These are phyloP conservation scores for Philotrypesis tridentata DNA, from an alignment of 1,140 invertebrate genomes.

Conservation along the genomic window DNA sequence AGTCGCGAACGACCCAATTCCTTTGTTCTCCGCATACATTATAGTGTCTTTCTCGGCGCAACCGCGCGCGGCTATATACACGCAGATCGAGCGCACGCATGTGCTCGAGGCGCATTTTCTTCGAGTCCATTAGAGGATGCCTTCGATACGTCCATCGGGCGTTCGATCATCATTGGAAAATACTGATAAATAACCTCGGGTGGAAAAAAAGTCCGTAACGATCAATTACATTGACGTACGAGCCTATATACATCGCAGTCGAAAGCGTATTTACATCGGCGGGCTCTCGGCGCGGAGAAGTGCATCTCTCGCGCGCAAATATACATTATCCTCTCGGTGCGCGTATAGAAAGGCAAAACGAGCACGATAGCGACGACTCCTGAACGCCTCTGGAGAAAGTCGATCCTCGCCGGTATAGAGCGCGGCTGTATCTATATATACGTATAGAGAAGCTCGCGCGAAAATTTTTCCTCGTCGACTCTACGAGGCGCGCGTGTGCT, in stretches of 20 bases:
- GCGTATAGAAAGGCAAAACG: constrained; percentile 4
- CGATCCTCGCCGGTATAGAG: background rate
- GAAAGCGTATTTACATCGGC: constrained; percentile 31
- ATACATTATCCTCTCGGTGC: background rate
- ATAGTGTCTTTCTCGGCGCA: background rate
- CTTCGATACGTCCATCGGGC: constrained; percentile 17
- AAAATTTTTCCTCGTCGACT: background rate
- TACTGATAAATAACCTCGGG: constrained; percentile 26
- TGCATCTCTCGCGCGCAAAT: background rate
- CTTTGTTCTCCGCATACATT: no score
- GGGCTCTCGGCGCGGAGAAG: background rate
- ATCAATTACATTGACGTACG: constrained; percentile 43
- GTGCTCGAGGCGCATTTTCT: constrained; percentile 7
- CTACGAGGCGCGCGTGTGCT: background rate
- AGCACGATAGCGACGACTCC: background rate
- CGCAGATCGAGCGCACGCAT: background rate
- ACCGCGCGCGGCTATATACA: background rate
- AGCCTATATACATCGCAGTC: background rate
- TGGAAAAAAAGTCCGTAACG: constrained; percentile 17
- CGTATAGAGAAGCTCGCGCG: background rate
- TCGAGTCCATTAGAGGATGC: constrained; percentile 8
- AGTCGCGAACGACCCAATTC: background rate
- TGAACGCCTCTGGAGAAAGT: constrained; percentile 27
- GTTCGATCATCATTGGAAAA: constrained; percentile 30
- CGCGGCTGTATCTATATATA: background rate